Conservation (phyloP, 2,888 invertebrate species). For the Cerastis rubricosa region DNA sequence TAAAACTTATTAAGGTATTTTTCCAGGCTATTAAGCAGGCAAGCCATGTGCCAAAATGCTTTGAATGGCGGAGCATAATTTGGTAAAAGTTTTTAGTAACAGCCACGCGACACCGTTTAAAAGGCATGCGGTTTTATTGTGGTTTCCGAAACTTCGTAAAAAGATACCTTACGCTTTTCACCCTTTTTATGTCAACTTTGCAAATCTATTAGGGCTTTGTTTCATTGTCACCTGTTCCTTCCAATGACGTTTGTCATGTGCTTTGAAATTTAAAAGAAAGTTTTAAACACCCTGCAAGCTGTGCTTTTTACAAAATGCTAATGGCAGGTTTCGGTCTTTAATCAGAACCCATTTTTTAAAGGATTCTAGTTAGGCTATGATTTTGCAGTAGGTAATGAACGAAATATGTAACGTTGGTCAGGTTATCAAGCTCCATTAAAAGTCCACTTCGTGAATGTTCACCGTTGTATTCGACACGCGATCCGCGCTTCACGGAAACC, state of each 20-base stretch:
- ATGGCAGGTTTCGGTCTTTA: slow-evolving; percentile 1
- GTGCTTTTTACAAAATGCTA: slow-evolving; percentile 30
- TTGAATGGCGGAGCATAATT: slow-evolving; percentile 76
- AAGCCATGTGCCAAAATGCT: slow-evolving; percentile 78
- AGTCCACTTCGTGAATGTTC: slow-evolving; percentile 78
- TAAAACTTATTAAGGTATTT: slow-evolving; percentile 55
- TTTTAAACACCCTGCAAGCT: slow-evolving; percentile 47
- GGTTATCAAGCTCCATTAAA: slow-evolving; percentile 75
- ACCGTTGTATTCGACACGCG: slow-evolving; percentile 83
- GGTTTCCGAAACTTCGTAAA: slow-evolving; percentile 84
- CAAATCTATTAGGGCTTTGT: slow-evolving; percentile 84
- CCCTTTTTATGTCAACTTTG: slow-evolving; percentile 80
- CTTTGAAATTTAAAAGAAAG: slow-evolving; percentile 70
- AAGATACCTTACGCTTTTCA: slow-evolving; percentile 76
- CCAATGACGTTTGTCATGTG: slow-evolving; percentile 71
- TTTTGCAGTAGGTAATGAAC: slow-evolving; percentile 61
- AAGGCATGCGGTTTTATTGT: slow-evolving; percentile 85
- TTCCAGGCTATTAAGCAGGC: slow-evolving; percentile 75
- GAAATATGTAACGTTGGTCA: slow-evolving; percentile 72
- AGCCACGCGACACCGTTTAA: slow-evolving; percentile 84
- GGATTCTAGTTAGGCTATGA: slow-evolving; percentile 58
- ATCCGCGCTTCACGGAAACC: slow-evolving; percentile 85
- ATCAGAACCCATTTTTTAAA: slow-evolving; percentile 57
- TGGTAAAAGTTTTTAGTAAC: slow-evolving; percentile 80
- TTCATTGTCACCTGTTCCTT: slow-evolving; percentile 78